Evolutionary conservation across 2,888 invertebrate species (phyloP).

Genomic region (Frankliniella intonsa): DNA sequence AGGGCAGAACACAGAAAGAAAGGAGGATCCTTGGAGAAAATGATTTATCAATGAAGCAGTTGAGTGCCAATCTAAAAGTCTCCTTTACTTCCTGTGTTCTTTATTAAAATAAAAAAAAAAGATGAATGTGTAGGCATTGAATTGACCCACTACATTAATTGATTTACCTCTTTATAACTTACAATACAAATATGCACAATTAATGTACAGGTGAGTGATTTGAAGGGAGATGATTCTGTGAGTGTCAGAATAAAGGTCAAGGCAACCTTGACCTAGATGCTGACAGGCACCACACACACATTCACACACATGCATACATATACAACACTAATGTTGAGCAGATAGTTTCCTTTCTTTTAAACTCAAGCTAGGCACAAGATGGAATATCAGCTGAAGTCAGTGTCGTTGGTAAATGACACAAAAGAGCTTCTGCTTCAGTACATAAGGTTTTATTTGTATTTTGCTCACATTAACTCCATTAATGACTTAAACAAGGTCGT

Average conservation of each 20-base stretch:
- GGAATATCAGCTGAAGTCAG: conserved; percentile 3
- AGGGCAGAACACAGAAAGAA: not conserved
- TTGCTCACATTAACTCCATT: not conserved
- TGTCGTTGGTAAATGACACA: not conserved
- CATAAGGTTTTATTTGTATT: not conserved
- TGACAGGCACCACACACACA: not conserved
- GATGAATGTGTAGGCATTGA: not conserved
- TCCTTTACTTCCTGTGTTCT: not conserved
- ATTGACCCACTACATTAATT: conserved; percentile 4
- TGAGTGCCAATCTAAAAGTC: not conserved
- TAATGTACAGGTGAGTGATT: conserved; percentile 19
- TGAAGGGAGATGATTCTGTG: not conserved
- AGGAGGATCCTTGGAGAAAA: not conserved
- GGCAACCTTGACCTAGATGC: not conserved
- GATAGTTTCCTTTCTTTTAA: not conserved
- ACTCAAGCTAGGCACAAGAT: conserved; percentile 16
- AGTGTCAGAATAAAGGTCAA: conserved; percentile 5
- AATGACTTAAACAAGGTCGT: not conserved
- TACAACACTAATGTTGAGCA: conserved; percentile 17
- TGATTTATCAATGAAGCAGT: too few species aligned
- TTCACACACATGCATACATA: not conserved
- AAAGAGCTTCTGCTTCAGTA: not conserved
- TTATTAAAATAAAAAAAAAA: not conserved
- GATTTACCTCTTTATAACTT: conserved; percentile 13
- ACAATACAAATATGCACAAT: conserved; percentile 25